Conservation (phyloP, 1,140 invertebrate genomes). For the Rhopalosiphum padi region DNA sequence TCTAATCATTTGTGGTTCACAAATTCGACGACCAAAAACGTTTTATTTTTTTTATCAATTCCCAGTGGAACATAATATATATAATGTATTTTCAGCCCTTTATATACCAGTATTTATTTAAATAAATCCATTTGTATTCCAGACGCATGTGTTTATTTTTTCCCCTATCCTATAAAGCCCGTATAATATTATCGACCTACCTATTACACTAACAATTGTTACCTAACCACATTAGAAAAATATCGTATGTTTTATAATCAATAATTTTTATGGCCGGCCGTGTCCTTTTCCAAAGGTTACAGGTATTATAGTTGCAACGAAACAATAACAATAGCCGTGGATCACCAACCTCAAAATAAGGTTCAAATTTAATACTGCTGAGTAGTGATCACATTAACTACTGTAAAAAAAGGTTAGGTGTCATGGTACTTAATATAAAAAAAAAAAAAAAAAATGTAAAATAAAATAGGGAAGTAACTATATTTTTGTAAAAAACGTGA, state of each 20-base stretch:
- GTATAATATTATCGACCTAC: conserved; percentile 23
- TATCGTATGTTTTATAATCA: not conserved
- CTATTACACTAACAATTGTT: conserved; percentile 8
- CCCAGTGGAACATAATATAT: not conserved
- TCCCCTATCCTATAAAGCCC: too few relatives aligned
- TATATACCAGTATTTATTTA: conserved; percentile 6
- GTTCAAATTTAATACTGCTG: not conserved
- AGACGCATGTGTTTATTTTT: conserved; percentile 4
- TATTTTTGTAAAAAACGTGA: too few relatives aligned
- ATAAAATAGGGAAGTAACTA: not conserved
- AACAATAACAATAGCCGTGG: not conserved
- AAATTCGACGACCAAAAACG: not conserved
- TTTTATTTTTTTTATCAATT: not conserved
- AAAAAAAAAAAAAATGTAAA: not conserved
- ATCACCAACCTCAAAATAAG: not conserved
- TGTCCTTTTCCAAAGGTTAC: conserved; percentile 41
- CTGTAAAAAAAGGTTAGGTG: not conserved
- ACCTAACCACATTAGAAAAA: conserved; percentile 6
- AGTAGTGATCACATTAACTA: not conserved
- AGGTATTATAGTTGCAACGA: not conserved
- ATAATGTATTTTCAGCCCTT: conserved; percentile 6
- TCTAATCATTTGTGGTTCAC: not conserved
- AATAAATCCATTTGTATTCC: conserved; percentile 21
- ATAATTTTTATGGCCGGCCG: conserved; percentile 6
- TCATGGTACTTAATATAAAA: not conserved